Evolutionary conservation across 2,888 invertebrate genomes (phyloP), one percentile per base, ranked within the genome.

Genomic region (Caenorhabditis sp.): DNA sequence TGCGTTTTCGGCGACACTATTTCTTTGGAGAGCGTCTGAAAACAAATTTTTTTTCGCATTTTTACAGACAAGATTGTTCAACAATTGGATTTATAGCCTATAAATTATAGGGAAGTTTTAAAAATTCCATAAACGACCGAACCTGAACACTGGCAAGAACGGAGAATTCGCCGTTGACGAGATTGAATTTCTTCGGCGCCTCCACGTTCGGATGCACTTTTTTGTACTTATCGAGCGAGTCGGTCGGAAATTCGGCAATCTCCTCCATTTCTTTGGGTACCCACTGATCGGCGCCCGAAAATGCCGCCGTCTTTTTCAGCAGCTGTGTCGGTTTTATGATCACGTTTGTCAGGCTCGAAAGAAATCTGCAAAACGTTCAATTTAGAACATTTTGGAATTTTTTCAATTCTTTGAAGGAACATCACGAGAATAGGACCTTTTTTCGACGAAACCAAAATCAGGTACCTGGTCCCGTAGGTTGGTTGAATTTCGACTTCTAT

Each of bases 201-300:
- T 65, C 77, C 9, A 55, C 50, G 39, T 61, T 68, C 27, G 81
- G 81, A 50, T 81, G 75, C 17, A 78, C 79, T 56, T 76, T 81
- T 37, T 76, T 75, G 41, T 81, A 81, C 11, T 53, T 59, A 7
- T 52, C 46, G 3, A 73, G 22, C 1, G 35, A 26, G 13, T 70
- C 73, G 26, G 65, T 22, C 8, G 81, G 81, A 13, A 81, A 46
- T 39, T 78, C 74, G 20, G 65, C 76, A 20, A 81, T 73, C 15
- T 78, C 70, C 2, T 79, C 79, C 39, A 66, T 41, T 17, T 79
- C 74, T 2, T 46, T 45, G 0, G 81, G 81, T 20, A 66, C 81
- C 81, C 81, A 81, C 11, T 53, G 41, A 46, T 78, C 78, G 13
- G 30, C 37, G 8, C 72, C 78, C 6, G 27, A 26, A 37, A 30